Percentiles rank a stretch among this genome's conserved stretches.
These are phyloP conservation scores for Itoplectis maculator DNA, from an alignment of 2,888 invertebrate species.

Conservation along the genomic window DNA sequence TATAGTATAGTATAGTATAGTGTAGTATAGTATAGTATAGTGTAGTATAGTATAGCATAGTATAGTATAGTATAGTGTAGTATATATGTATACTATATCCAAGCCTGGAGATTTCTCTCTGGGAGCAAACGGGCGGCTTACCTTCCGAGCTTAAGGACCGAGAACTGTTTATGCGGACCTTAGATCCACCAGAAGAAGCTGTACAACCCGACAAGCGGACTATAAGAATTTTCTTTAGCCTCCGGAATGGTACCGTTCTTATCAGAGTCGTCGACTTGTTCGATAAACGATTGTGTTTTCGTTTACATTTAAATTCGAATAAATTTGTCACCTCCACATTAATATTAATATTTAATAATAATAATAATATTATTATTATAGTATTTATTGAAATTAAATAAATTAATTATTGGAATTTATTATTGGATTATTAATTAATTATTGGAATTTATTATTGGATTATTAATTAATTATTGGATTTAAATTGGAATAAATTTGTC, in stretches of 20 bases:
- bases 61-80: too few relatives aligned
- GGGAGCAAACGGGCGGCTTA: constrained; percentile 43
- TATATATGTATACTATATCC: constrained; percentile 4
- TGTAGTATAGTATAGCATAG: too few relatives aligned
- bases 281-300: neutral
- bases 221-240: constrained; percentile 2
- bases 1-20: too few relatives aligned
- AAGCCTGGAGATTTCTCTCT: constrained; percentile 53
- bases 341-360: neutral
- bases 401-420: too few relatives aligned
- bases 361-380: too few relatives aligned
- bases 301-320: neutral
- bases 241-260: neutral
- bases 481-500: too few relatives aligned
- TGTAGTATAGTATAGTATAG: too few relatives aligned
- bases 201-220: neutral
- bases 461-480: too few relatives aligned
- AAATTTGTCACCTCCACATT: neutral
- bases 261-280: neutral
- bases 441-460: too few relatives aligned
- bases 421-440: too few relatives aligned
- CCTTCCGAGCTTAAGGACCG: constrained; percentile 48
- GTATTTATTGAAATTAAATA: too few relatives aligned
- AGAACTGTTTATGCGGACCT: constrained; percentile 43
- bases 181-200: constrained; percentile 22